Conservation (phyloP, 2,797 vertebrate species). For the Melanotaenia nigrans region DNA sequence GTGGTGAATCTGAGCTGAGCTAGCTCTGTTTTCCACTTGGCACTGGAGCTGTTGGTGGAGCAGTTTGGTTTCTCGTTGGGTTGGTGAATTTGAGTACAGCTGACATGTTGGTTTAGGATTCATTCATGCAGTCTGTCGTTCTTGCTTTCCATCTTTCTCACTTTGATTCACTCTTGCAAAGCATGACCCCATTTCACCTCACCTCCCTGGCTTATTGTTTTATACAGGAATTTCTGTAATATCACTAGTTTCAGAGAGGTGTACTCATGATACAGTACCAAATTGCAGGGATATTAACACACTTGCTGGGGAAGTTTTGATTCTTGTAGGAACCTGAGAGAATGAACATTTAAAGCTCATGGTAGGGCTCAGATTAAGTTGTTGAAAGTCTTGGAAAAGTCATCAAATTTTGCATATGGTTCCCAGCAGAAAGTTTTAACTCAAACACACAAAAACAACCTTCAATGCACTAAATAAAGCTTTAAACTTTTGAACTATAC, state of each 20-base stretch:
- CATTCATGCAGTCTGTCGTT: slow-evolving; percentile 56
- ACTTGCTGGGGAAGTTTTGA: background rate
- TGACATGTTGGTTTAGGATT: slow-evolving; percentile 68
- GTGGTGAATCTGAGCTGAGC: slow-evolving; percentile 69
- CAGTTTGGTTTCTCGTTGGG: slow-evolving; percentile 46
- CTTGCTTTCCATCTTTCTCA: slow-evolving; percentile 28
- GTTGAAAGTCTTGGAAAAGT: slow-evolving; percentile 53
- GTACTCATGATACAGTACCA: background rate
- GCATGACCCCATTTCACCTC: slow-evolving; percentile 46
- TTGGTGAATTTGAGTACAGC: slow-evolving; percentile 65
- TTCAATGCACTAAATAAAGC: slow-evolving; percentile 9
- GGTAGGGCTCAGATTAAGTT: slow-evolving; percentile 33
- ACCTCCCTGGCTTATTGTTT: background rate
- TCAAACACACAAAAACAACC: slow-evolving; percentile 3
- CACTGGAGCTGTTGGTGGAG: slow-evolving; percentile 51
- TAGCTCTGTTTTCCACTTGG: slow-evolving; percentile 70
- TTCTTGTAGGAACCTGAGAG: background rate
- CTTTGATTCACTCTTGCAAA: slow-evolving; percentile 24
- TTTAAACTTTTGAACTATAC: slow-evolving; percentile 20
- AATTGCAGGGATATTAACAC: background rate
- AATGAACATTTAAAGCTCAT: slow-evolving; percentile 40
- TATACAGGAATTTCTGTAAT: background rate
- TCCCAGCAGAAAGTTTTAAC: slow-evolving; percentile 24
- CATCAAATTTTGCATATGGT: slow-evolving; percentile 31
- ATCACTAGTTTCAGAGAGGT: background rate